Conservation (phyloP, 2,888 invertebrate species). For the Argyresthia goedartella region DNA sequence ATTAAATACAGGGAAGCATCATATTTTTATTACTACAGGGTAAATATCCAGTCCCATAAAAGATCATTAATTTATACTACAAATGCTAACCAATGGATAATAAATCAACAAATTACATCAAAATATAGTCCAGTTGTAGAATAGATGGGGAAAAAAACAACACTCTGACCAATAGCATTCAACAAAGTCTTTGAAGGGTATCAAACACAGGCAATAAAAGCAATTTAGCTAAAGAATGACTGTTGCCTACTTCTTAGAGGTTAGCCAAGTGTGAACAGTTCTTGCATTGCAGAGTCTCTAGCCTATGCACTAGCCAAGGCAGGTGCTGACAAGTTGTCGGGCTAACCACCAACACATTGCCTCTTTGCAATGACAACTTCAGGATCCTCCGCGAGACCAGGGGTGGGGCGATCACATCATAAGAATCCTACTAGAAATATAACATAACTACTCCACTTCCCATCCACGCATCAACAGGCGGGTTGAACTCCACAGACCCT, state of each 20-base stretch:
- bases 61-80: too few species aligned
- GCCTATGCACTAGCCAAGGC: neutral
- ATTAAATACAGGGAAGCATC: too few species aligned
- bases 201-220: too few species aligned
- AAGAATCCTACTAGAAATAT: constrained; percentile 25
- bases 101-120: too few species aligned
- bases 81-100: too few species aligned
- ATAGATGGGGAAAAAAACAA: too few species aligned
- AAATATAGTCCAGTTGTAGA: too few species aligned
- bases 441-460: neutral
- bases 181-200: too few species aligned
- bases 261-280: constrained; percentile 3
- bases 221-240: neutral
- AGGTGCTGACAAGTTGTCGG: neutral
- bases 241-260: constrained; percentile 1
- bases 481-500: neutral
- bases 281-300: constrained; percentile 1
- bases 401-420: constrained; percentile 57
- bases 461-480: neutral
- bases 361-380: constrained; percentile 47
- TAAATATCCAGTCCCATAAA: too few species aligned
- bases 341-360: constrained; percentile 33
- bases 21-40: too few species aligned
- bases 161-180: too few species aligned
- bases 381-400: constrained; percentile 42